Conservation (phyloP, 2,113 vertebrate genomes). For the Malurus elegans region DNA sequence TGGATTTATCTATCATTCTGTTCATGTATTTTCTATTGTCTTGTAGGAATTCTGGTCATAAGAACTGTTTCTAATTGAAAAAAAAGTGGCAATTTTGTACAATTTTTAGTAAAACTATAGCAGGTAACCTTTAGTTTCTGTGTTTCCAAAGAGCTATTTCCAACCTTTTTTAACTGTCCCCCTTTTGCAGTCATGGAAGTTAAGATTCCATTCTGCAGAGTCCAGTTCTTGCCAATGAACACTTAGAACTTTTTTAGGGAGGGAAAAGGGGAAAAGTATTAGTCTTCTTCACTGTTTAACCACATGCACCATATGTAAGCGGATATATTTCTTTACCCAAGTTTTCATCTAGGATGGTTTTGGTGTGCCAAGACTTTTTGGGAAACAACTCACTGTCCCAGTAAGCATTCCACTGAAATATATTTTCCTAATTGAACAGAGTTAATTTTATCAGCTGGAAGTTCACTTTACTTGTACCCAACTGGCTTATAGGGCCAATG, state of each 20-base stretch:
- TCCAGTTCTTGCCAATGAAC: constrained; percentile 30
- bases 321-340: constrained; percentile 15
- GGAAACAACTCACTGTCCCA: neutral
- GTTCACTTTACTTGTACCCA: neutral
- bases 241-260: constrained; percentile 54
- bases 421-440: constrained; percentile 25
- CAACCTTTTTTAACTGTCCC: constrained; percentile 69
- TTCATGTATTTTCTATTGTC: constrained; percentile 80
- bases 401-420: constrained; percentile 38
- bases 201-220: constrained; percentile 58
- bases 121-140: constrained; percentile 70
- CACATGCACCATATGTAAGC: constrained; percentile 25
- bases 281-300: constrained; percentile 37
- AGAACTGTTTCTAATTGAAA: constrained; percentile 68
- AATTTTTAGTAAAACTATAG: constrained; percentile 67
- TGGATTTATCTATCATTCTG: constrained; percentile 86
- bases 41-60: constrained; percentile 77
- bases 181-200: constrained; percentile 68
- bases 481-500: neutral
- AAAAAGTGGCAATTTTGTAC: constrained; percentile 59
- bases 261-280: constrained; percentile 57
- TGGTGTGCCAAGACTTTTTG: constrained; percentile 20
- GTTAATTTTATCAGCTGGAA: constrained; percentile 32
- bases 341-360: constrained; percentile 12
- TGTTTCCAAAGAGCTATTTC: constrained; percentile 75